A percentile compares a stretch with the other conserved stretches of the same genome.
Evolutionary conservation across 2,888 invertebrate species (phyloP).

Genomic region (Dynastes maya): DNA sequence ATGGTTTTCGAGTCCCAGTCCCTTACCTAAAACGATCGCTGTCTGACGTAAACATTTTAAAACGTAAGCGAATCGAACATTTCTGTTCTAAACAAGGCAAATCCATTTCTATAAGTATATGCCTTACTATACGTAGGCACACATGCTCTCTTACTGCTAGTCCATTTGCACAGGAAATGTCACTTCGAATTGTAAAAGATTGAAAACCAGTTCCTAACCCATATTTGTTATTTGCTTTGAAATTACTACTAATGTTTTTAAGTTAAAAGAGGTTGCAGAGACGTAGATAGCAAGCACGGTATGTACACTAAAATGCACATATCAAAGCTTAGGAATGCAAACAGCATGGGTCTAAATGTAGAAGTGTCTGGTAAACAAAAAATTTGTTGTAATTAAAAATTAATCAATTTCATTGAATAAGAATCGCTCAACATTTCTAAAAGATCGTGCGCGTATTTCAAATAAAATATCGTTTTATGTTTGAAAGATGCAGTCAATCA

Average conservation of each 20-base stretch:
- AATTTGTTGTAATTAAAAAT: too few relatives aligned
- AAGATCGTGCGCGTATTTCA: neutral
- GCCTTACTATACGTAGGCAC: too few relatives aligned
- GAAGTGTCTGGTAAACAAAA: neutral
- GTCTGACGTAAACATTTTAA: slow-evolving; percentile 5
- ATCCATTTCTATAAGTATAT: neutral
- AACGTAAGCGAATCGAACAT: neutral
- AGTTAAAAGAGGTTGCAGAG: neutral
- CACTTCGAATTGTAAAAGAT: slow-evolving; percentile 47
- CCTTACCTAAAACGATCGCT: neutral
- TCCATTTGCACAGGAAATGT: slow-evolving; percentile 52
- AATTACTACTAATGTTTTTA: neutral
- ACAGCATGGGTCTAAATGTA: neutral
- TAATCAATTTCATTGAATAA: too few relatives aligned
- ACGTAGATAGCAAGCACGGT: neutral
- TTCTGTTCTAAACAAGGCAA: slow-evolving; percentile 7
- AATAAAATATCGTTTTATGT: too few relatives aligned
- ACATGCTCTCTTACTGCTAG: neutral
- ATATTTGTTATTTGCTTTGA: neutral
- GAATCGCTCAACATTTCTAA: neutral
- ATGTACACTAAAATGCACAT: neutral
- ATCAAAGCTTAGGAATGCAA: neutral
- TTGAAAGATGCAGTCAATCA: too few relatives aligned
- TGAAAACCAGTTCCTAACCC: slow-evolving; percentile 53
- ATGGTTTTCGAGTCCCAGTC: neutral